Evolutionary conservation across 2,888 invertebrate genomes (phyloP).

Genomic region (Willowsia nigromaculata): DNA sequence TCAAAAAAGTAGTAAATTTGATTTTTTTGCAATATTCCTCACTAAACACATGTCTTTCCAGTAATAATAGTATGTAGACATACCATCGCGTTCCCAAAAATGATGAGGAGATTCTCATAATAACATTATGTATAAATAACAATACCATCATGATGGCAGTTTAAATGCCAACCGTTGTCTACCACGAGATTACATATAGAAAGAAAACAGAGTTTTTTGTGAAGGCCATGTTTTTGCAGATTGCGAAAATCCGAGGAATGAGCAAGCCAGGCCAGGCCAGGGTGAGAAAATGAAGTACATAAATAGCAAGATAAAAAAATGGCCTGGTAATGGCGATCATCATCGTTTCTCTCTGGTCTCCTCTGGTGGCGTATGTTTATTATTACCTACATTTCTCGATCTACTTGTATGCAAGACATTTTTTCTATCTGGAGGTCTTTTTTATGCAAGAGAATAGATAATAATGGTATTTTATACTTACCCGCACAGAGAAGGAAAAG

Average conservation of each 20-base stretch:
- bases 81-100: too few relatives aligned
- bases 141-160: background rate
- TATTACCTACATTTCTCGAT: background rate
- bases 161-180: background rate
- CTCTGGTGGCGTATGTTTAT: background rate
- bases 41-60: too few relatives aligned
- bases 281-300: background rate
- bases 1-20: too few relatives aligned
- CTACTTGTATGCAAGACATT: background rate
- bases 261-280: background rate
- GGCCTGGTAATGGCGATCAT: constrained; percentile 29
- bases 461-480: constrained; percentile 51
- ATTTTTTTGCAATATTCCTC: too few relatives aligned
- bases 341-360: background rate
- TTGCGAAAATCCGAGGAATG: background rate
- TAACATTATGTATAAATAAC: background rate
- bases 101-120: too few relatives aligned
- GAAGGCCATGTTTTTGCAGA: background rate
- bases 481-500: constrained; percentile 67
- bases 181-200: background rate
- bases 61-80: too few relatives aligned
- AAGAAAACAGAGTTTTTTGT: background rate
- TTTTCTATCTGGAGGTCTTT: background rate
- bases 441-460: background rate
- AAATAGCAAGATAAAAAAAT: constrained; percentile 35